Base-by-base conservation (phyloP, 2,113 vertebrate species). In the Callopanchax toddi region DNA sequence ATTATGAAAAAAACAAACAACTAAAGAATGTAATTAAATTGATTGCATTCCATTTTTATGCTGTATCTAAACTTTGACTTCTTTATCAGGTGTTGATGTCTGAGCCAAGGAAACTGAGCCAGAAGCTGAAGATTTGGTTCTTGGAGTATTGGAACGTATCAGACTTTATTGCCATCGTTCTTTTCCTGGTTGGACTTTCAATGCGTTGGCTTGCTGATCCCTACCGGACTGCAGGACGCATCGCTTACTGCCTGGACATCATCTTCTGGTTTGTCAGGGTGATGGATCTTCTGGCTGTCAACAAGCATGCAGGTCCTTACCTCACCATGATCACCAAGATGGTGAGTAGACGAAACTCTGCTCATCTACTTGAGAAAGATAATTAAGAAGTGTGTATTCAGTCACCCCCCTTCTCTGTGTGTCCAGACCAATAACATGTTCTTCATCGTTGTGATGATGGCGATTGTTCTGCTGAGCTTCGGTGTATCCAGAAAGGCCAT, bases 241-340 rank as follows among this genome's bases (percentile, higher is more conserved):
- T 98, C 1, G 83, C 94, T 67, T 98, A 99, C 87, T 97, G 94
- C 70, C 85, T 99, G 78, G 95, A 99, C 85, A 95, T 97, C 71
- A 96, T 99, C 89, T 99, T 99, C 91, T 99, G 97, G 97, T 99
- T 95, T 32, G 74, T 95, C 62, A 92, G 95, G 4, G 92, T 98
- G 50, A 88, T 95, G 80, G 97, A 99, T 79, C 93, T 99, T 61
- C 92, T 99, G 79, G 96, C 97, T 44, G 93, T 98, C 83, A 99
- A 98, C 83, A 95, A 98, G 75, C 92, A 96, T 61, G 95, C 95
- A 51, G 97, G 97, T 10, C 97, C 95, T 0, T 99, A 99, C 71
- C 91, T 99, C 81, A 99, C 94, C 69, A 99, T 99, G 94, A 96
- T 99, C 76, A 95, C 95, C 6, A 98, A 97, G 88, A 99, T 99